Conservation (phyloP, 2,113 vertebrate species). For the Gallinago paraguaiae region DNA sequence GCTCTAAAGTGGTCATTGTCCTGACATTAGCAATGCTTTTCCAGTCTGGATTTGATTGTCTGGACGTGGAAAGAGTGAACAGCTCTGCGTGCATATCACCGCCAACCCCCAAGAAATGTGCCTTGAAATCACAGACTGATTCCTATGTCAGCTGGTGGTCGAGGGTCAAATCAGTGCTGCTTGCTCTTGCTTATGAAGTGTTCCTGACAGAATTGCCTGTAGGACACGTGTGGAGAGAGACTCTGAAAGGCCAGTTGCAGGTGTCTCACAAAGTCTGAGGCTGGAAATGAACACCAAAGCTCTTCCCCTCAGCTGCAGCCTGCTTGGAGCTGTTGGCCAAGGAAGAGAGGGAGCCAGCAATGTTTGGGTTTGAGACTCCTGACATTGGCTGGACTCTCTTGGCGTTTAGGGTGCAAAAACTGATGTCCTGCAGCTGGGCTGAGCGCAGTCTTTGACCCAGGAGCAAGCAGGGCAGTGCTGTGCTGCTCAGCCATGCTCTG, state of each 20-base stretch:
- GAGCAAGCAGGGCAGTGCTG: background rate
- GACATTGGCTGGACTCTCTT: background rate
- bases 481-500: background rate
- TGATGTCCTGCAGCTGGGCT: background rate
- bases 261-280: background rate
- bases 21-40: background rate
- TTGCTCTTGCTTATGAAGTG: background rate
- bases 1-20: fast-evolving
- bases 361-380: background rate
- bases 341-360: background rate
- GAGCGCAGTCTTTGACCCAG: background rate
- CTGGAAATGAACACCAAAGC: background rate
- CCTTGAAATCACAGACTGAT: background rate
- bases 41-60: background rate
- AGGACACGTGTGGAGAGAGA: background rate
- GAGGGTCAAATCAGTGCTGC: background rate
- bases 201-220: background rate
- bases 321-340: background rate
- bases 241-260: background rate
- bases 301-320: background rate
- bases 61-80: background rate
- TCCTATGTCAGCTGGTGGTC: background rate
- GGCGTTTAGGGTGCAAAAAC: background rate
- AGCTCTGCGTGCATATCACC: background rate
- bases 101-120: background rate